Evolutionary conservation across 2,888 invertebrate species (phyloP).

Genomic region (Ctenicera cuprea): DNA sequence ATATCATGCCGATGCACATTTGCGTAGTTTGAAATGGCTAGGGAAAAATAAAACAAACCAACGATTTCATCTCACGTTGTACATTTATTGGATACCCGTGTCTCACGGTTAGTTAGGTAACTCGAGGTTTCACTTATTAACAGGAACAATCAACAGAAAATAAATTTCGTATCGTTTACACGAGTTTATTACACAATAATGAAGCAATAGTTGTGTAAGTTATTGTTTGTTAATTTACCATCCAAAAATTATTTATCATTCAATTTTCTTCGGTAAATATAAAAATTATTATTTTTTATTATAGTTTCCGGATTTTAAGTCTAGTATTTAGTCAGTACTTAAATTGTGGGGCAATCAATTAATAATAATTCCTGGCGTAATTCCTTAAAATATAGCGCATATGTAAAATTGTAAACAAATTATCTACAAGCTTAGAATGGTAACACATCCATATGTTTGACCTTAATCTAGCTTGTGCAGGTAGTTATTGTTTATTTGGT

Average conservation of each 20-base stretch:
- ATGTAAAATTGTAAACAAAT: too few relatives aligned
- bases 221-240: neutral
- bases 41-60: slow-evolving; percentile 39
- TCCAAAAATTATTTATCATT: neutral
- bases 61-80: slow-evolving; percentile 38
- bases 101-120: slow-evolving; percentile 22
- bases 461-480: too few relatives aligned
- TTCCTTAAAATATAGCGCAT: too few relatives aligned
- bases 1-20: slow-evolving; percentile 28
- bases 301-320: too few relatives aligned
- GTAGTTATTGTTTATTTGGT: too few relatives aligned
- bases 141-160: slow-evolving; percentile 17
- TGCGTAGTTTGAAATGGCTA: slow-evolving; percentile 7
- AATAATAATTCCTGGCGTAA: too few relatives aligned
- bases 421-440: too few relatives aligned
- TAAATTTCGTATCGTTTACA: neutral
- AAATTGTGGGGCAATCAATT: too few relatives aligned
- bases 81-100: slow-evolving; percentile 21
- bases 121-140: slow-evolving; percentile 15
- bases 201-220: too few relatives aligned
- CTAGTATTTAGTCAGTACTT: too few relatives aligned
- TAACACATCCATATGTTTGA: too few relatives aligned
- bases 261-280: neutral
- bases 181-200: neutral
- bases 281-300: too few relatives aligned